Conservation (phyloP, 2,797 vertebrate species). For the Zenarchopterus dispar region DNA sequence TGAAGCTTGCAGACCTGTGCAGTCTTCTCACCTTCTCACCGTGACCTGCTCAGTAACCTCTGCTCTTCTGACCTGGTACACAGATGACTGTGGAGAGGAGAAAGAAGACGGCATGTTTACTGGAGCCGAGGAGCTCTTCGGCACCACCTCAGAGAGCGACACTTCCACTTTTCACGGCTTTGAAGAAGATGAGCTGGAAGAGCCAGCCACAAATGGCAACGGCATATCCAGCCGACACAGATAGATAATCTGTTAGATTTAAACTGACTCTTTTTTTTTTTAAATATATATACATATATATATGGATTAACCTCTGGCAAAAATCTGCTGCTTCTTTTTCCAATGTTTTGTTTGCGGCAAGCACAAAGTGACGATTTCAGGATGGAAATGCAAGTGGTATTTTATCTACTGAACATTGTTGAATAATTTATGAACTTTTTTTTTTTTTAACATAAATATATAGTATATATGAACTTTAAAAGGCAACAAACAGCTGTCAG, state of each 20-base stretch:
- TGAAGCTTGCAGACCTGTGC: neutral
- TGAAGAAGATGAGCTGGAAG: constrained; percentile 96
- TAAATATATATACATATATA: constrained; percentile 55
- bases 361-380: constrained; percentile 83
- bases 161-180: constrained; percentile 99
- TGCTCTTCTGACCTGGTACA: constrained; percentile 77
- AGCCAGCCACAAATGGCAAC: constrained; percentile 87
- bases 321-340: constrained; percentile 83
- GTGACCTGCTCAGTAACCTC: constrained; percentile 10
- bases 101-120: constrained; percentile 87
- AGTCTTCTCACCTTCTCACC: neutral
- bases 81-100: constrained; percentile 90
- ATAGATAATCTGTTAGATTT: constrained; percentile 73
- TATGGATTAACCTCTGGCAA: constrained; percentile 79
- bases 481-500: constrained; percentile 62
- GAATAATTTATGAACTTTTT: constrained; percentile 80
- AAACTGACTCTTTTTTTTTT: constrained; percentile 58
- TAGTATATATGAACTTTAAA: constrained; percentile 37
- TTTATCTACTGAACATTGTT: constrained; percentile 83
- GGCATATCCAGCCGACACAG: constrained; percentile 87
- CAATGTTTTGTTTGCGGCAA: constrained; percentile 77
- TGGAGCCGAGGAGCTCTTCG: constrained; percentile 96
- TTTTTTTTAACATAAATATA: constrained; percentile 63
- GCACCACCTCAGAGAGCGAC: constrained; percentile 98
- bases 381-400: constrained; percentile 80